These are phyloP conservation scores for Gryllus longicercus DNA, from an alignment of 2,888 invertebrate genomes.

Conservation along the genomic window DNA sequence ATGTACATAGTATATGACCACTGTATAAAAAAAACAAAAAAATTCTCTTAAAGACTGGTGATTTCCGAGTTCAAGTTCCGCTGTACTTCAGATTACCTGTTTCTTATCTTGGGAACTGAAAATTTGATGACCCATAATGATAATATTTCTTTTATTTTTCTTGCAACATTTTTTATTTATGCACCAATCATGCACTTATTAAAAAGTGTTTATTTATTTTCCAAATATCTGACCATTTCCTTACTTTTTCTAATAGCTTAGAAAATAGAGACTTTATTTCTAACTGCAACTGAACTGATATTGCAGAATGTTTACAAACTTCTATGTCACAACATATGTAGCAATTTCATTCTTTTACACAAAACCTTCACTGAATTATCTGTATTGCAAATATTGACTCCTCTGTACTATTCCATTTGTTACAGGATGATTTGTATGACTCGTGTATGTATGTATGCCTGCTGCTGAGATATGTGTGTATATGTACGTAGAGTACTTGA, in stretches of 20 bases:
- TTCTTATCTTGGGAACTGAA: not conserved
- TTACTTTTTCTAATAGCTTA: too few relatives aligned
- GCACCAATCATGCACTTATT: too few relatives aligned
- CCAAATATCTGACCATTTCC: too few relatives aligned
- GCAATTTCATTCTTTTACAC: too few relatives aligned
- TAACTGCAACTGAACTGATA: too few relatives aligned
- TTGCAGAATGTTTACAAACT: too few relatives aligned
- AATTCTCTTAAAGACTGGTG: slow-evolving; percentile 34
- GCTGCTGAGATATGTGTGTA: not conserved
- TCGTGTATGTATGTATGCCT: not conserved
- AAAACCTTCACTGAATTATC: not conserved
- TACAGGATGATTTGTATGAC: not conserved
- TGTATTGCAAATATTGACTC: not conserved
- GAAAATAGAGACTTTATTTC: too few relatives aligned
- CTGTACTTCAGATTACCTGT: slow-evolving; percentile 28
- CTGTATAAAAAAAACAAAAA: slow-evolving; percentile 29
- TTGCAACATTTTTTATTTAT: too few relatives aligned
- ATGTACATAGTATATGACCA: slow-evolving; percentile 33
- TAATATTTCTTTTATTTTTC: too few relatives aligned
- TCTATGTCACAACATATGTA: too few relatives aligned
- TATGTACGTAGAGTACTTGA: not conserved
- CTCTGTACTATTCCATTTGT: slow-evolving; percentile 7
- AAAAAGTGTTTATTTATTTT: too few relatives aligned
- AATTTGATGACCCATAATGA: too few relatives aligned
- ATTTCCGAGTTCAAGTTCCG: slow-evolving; percentile 31